A percentile compares a stretch with the other conserved stretches of the same genome.
These are phyloP conservation scores for Lepidochrysops patricia DNA, from an alignment of 2,888 invertebrate genomes.

Conservation along the genomic window DNA sequence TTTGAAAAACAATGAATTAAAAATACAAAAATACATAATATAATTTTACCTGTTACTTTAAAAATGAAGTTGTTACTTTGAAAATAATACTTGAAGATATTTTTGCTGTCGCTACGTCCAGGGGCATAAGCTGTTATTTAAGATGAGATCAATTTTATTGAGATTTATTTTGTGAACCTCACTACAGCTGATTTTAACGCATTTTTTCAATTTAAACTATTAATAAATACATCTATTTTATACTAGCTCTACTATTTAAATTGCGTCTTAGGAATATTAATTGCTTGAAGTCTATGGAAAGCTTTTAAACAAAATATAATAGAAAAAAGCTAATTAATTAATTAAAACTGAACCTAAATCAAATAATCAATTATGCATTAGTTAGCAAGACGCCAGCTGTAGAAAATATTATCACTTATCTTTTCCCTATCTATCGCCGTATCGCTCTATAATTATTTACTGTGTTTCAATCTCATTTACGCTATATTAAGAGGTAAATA, in stretches of 20 bases:
- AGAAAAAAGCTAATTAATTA: too few species aligned
- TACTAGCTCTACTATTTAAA: too few species aligned
- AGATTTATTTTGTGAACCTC: slow-evolving; percentile 66
- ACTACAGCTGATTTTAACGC: slow-evolving; percentile 37
- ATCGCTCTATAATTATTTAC: slow-evolving; percentile 8
- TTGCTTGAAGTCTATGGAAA: too few species aligned
- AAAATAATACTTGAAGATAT: too few species aligned
- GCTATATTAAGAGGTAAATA: background rate
- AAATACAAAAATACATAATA: too few species aligned
- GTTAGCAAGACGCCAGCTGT: background rate
- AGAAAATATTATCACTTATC: background rate
- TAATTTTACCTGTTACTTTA: too few species aligned
- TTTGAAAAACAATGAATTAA: too few species aligned
- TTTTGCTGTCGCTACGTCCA: slow-evolving; percentile 43
- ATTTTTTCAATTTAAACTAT: background rate
- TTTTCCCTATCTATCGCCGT: background rate
- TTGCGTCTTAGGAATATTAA: too few species aligned
- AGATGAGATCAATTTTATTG: slow-evolving; percentile 68
- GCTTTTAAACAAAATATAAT: too few species aligned
- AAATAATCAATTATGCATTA: too few species aligned
- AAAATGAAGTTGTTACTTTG: too few species aligned
- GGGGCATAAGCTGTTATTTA: slow-evolving; percentile 60
- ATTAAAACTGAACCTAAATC: too few species aligned
- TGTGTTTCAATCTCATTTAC: background rate
- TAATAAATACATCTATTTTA: background rate